These are phyloP conservation scores for Luffia ferchaultella DNA, from an alignment of 2,888 invertebrate genomes.

Conservation along the genomic window DNA sequence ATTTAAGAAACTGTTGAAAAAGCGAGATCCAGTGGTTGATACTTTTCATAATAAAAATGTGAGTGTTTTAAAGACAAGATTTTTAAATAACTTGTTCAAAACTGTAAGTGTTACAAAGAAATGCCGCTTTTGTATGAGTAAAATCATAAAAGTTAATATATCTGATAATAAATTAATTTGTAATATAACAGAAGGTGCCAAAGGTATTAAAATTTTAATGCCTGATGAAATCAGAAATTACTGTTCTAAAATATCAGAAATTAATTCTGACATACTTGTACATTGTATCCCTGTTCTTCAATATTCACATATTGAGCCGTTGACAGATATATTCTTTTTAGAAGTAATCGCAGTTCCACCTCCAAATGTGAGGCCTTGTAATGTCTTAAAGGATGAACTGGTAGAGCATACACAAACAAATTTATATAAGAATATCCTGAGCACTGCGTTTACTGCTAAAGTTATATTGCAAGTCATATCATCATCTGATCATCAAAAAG, in stretches of 20 bases:
- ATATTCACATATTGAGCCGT: constrained; percentile 50
- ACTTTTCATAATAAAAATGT: constrained; percentile 54
- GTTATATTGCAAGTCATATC: constrained; percentile 71
- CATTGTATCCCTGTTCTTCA: constrained; percentile 76
- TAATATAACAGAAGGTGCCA: constrained; percentile 31
- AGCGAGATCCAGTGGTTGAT: constrained; percentile 30
- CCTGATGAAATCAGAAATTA: constrained; percentile 73
- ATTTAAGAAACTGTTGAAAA: constrained; percentile 37
- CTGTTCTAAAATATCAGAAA: constrained; percentile 74
- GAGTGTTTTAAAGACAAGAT: constrained; percentile 49
- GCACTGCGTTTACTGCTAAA: constrained; percentile 70
- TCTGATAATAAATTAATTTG: constrained; percentile 70
- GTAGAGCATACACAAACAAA: constrained; percentile 82
- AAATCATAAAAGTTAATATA: constrained; percentile 62
- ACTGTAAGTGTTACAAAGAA: constrained; percentile 44
- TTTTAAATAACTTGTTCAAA: constrained; percentile 51
- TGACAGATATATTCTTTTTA: constrained; percentile 88
- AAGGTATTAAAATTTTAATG: constrained; percentile 61
- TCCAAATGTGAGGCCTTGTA: constrained; percentile 82
- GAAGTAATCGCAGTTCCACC: constrained; percentile 87
- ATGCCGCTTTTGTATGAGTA: constrained; percentile 63
- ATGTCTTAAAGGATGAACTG: constrained; percentile 69
- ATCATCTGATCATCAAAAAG: constrained; percentile 46
- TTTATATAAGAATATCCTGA: constrained; percentile 74
- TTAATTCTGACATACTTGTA: constrained; percentile 74